Base-by-base conservation (phyloP, 2,888 invertebrate genomes). In the Drosophila paranaensis region DNA sequence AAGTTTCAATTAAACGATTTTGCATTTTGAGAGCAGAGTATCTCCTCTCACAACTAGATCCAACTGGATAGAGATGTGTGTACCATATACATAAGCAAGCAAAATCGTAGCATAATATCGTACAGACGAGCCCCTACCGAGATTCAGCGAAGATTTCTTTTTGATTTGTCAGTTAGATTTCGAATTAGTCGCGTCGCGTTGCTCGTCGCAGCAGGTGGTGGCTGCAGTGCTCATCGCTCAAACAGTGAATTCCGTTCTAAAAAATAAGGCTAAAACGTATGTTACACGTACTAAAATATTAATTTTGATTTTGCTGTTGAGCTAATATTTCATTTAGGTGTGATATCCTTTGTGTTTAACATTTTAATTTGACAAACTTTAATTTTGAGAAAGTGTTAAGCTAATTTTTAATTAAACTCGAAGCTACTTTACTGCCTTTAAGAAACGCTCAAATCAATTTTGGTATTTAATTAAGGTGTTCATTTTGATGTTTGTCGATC, bases 1-100 rank as follows among this genome's bases (percentile, higher is more conserved):
- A 27, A 53, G 39, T 35, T 74, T 79, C 73, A 89, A 87, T 89
- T 53, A 82, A 71, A 53, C 53, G 70, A 82, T 80, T 83, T 87
- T 71, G 50, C 53, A 48, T 70, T 77, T 85, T 72, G 50, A 75
- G 85, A 56, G 56, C 80, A 89, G 57, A 67, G 79, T 20, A 20
- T 14, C 14, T 46, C 54, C 48, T 78, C 72, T 27, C 25, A 30
- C 9, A 50, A 63, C 75, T 54, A 57, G 75, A 57, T 75, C 53
- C 8, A 68, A 50, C 68, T 55, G 60, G 79, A 51, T 39, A 8
- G 37, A 30, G 30, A 33, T 43, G n/a, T 37, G n/a, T 39, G n/a
- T 1, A 11, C 30, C 30, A n/a, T 11, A 48, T 9, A 61, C 25
- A 35, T 27, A 13, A 25, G n/a, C 16, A 40, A 11, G 20, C 46